Conservation (phyloP, 2,113 vertebrate species). For the Alethe castanea region DNA sequence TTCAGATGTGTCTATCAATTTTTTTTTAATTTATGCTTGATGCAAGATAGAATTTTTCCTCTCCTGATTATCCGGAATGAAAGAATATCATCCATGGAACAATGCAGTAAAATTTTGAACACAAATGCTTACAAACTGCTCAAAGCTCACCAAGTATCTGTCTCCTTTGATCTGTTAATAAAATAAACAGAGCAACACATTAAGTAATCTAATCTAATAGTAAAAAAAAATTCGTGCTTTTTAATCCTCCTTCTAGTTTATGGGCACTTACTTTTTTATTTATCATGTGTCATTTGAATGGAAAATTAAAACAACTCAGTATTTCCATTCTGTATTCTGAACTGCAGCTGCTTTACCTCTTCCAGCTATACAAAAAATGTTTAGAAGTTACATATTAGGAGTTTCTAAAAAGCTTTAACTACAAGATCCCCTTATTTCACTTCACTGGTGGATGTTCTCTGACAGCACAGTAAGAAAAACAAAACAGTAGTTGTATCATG, state of each 20-base stretch:
- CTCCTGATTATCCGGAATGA: background rate
- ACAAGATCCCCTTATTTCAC: background rate
- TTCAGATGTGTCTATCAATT: background rate
- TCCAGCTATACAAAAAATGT: background rate
- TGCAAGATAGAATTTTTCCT: background rate
- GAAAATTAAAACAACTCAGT: background rate
- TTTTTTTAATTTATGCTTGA: background rate
- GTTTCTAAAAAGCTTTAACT: background rate
- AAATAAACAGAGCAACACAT: background rate
- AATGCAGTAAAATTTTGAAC: background rate
- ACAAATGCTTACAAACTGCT: background rate
- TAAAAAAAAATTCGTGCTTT: slow-evolving; percentile 16
- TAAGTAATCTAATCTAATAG: slow-evolving; percentile 36
- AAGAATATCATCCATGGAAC: background rate
- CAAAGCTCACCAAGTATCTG: background rate
- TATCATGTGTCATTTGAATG: background rate
- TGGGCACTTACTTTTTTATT: background rate
- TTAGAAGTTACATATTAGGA: background rate
- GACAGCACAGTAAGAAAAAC: background rate
- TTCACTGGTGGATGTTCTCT: background rate
- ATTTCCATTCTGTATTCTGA: background rate
- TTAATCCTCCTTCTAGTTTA: slow-evolving; percentile 38
- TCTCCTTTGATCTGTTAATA: background rate
- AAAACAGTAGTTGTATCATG: background rate
- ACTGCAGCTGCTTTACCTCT: background rate